Conservation (phyloP, 2,888 invertebrate genomes). For the Timema podura region DNA sequence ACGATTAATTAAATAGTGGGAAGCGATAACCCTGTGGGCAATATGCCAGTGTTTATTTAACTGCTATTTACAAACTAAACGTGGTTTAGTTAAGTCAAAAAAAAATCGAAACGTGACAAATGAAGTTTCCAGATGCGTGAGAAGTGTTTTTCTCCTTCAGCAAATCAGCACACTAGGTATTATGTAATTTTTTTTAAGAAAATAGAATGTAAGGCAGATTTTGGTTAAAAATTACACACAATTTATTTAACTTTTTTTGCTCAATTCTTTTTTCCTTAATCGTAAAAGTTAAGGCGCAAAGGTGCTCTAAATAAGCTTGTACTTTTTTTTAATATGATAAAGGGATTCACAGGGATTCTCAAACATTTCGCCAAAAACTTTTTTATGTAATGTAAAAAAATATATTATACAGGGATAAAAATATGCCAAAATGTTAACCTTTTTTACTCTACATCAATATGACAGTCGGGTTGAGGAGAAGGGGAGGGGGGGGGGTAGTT, state of each 20-base stretch:
- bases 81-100: constrained; percentile 20
- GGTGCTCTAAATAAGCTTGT: constrained; percentile 69
- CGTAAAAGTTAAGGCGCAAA: constrained; percentile 68
- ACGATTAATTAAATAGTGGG: constrained; percentile 33
- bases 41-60: constrained; percentile 30
- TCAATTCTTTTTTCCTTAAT: constrained; percentile 46
- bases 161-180: constrained; percentile 34
- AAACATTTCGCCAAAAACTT: constrained; percentile 46
- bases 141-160: constrained; percentile 33
- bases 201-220: constrained; percentile 67
- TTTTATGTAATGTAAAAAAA: constrained; percentile 19
- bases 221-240: constrained; percentile 58
- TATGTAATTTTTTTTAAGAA: constrained; percentile 51
- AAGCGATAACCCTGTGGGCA: constrained; percentile 31
- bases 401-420: constrained; percentile 18
- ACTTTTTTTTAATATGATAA: constrained; percentile 51
- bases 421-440: constrained; percentile 20
- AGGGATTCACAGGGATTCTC: constrained; percentile 54
- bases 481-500: constrained; percentile 21
- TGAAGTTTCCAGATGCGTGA: constrained; percentile 30
- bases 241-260: constrained; percentile 39
- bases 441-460: constrained; percentile 16
- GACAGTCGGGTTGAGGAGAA: constrained; percentile 11
- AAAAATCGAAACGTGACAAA: constrained; percentile 22
- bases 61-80: constrained; percentile 22